Evolutionary conservation across 2,113 vertebrate genomes (phyloP).

Genomic region (Rhinolophus ferrumequinum): DNA sequence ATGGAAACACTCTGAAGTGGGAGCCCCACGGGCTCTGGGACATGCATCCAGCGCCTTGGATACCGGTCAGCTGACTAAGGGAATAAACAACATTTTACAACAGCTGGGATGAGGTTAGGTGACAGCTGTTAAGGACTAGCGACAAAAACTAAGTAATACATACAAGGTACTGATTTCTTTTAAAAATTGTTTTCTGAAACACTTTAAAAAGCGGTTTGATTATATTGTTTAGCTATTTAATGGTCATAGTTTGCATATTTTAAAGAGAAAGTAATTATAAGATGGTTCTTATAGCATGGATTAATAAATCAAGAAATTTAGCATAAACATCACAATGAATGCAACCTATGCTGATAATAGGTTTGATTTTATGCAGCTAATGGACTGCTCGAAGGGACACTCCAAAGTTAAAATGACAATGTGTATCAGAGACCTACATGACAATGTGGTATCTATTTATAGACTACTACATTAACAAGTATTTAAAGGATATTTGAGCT

Average conservation of each 20-base stretch:
- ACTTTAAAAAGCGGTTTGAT: neutral
- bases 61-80: neutral
- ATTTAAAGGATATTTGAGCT: neutral
- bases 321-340: neutral
- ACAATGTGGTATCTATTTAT: neutral
- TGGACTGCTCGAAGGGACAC: neutral
- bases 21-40: too few relatives aligned
- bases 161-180: neutral
- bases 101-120: neutral
- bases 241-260: neutral
- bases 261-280: neutral
- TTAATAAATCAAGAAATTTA: neutral
- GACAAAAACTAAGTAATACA: neutral
- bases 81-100: neutral
- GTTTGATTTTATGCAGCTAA: neutral
- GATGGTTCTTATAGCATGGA: neutral
- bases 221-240: neutral
- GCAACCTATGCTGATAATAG: neutral
- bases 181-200: neutral
- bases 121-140: neutral
- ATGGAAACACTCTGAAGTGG: neutral
- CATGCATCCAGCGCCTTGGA: rapidly evolving
- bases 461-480: neutral
- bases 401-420: neutral
- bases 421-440: neutral